phyloP scores from a whole-genome alignment of 2,113 vertebrate genomes.

The Phalacrocorax pelagicus region DNA sequence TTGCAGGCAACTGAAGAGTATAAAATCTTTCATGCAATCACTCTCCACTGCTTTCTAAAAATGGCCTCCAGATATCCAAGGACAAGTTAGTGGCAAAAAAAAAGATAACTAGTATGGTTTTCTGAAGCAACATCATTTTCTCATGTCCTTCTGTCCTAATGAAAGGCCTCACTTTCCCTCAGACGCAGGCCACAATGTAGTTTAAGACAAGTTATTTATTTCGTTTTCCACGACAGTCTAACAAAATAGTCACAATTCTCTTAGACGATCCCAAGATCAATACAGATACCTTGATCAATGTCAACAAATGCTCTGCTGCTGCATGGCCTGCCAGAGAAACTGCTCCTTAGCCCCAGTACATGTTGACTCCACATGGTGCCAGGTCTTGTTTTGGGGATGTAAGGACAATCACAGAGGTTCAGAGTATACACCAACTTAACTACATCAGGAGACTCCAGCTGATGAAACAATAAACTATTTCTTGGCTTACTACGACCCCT shows the following conservation, averaged over 20 bases:
- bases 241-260: conserved; percentile 13
- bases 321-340: neutral
- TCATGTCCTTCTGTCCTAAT: neutral
- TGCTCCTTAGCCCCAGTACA: neutral
- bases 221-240: neutral
- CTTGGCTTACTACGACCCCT: neutral
- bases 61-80: neutral
- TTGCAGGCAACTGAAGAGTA: neutral
- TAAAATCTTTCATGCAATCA: neutral
- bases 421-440: neutral
- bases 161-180: neutral
- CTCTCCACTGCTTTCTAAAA: neutral
- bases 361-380: neutral
- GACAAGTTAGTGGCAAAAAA: neutral
- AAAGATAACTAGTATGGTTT: neutral
- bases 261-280: neutral
- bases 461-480: conserved; percentile 15
- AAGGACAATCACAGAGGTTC: neutral
- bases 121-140: neutral
- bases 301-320: neutral
- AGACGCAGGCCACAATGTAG: neutral
- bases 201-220: neutral
- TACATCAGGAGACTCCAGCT: neutral
- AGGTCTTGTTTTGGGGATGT: neutral
- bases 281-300: neutral